Conservation (phyloP, 2,888 invertebrate species). For the Campoletis raptor region DNA sequence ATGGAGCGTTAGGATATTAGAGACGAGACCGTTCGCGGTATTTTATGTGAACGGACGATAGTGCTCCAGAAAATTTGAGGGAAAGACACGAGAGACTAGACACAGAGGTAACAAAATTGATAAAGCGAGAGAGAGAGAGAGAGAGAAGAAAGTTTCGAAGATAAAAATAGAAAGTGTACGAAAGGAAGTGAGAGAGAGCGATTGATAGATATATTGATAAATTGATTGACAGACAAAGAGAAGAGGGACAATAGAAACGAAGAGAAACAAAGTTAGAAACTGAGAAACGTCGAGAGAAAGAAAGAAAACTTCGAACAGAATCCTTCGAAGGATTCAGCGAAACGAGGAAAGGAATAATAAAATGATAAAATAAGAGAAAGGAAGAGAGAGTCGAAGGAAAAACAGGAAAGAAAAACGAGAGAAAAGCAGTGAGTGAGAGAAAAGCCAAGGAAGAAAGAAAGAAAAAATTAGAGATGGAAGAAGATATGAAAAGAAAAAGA, state of each 20-base stretch:
- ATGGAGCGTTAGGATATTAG: slow-evolving; percentile 34
- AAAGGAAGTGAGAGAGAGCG: neutral
- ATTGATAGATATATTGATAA: neutral
- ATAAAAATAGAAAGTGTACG: neutral
- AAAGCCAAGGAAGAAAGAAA: neutral
- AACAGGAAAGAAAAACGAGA: neutral
- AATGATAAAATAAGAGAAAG: neutral
- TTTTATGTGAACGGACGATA: slow-evolving; percentile 32
- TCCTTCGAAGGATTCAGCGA: neutral
- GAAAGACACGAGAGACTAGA: neutral
- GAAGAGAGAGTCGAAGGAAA: neutral
- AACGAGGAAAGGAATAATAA: neutral
- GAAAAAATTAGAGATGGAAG: neutral
- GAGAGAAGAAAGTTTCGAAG: neutral
- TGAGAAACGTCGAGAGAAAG: neutral
- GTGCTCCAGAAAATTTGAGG: slow-evolving; percentile 16
- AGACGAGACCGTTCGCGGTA: slow-evolving; percentile 31
- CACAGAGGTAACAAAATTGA: neutral
- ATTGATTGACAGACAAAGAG: neutral
- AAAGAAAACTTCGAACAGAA: neutral
- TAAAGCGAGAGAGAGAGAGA: neutral
- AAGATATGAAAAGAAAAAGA: neutral
- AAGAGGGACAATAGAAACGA: neutral
- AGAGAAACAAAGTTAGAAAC: neutral
- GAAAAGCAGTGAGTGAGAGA: neutral